Evolutionary conservation across 2,888 invertebrate species (phyloP), one percentile per base, ranked within the genome.

Genomic region (Chaetogeoica ovagalla): DNA sequence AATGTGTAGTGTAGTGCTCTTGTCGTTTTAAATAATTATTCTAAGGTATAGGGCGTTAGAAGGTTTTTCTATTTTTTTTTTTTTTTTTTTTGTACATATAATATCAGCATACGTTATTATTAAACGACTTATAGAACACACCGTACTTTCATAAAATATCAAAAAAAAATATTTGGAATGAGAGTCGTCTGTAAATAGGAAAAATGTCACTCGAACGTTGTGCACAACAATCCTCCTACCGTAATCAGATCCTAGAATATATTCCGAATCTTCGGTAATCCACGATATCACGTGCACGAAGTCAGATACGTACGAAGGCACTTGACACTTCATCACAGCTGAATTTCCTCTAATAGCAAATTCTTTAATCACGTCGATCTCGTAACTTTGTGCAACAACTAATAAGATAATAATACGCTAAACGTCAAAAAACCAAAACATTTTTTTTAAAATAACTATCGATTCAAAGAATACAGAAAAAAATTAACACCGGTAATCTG

Each of bases 231-330:
- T 71, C 63, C 15, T 39, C 63, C 71, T 65, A 79, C 79, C 79
- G 21, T 71, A 79, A 63, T 63, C 63, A 55, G 79, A 79, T 71
- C 79, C 79, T 70, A 79, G 19, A 62, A 43, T 55, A 57, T 63
- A 79, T 65, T 79, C 79, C 55, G 70, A 71, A 79, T 79, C 79
- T 55, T 70, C 79, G 19, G 79, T 71, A 57, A 63, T 79, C 83
- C 83, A 83, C 17, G 82, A 82, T 60, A 83, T 60, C 15, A 83
- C 82, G 15, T 75, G 59, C 82, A 97, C 94, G 87, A 96, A 96
- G 88, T 97, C 96, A 83, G 94, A 94, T 83, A 96, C 95, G 88
- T 95, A 97, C 83, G 94, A 94, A 71, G 97, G 96, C 85, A 95
- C 93, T 85, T 93, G 93, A 88, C 95, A 95, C 88, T 95, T 95